Evolutionary conservation across 30 jellyfish, hydroid and myxozoan genomes (phyloP), one percentile per base, ranked within the genome.

Genomic region (Rhopilema esculentum): DNA sequence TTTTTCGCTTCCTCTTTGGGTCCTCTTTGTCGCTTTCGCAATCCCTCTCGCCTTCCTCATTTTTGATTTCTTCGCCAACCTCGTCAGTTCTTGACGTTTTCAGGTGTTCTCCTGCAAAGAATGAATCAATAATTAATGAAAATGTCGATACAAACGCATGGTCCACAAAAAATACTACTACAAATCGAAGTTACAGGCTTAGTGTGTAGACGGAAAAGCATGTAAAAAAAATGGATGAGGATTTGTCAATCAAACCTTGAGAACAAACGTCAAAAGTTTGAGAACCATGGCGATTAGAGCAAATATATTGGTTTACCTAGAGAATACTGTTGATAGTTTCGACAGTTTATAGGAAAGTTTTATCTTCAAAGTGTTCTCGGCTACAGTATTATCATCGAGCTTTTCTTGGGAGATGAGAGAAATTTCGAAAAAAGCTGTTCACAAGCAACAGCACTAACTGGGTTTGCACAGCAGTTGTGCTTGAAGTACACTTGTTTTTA

Each of bases 21-120:
- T 78, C 83, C 16, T 89, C 97, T 33, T 76, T 80, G 49, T 80
- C 95, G 62, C 88, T 72, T 51, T 89, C 97, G 85, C 78, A 65
- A 1, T 89, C 97, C 49, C 88, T 63, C 12, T 89, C 97, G 80
- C 90, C 72, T 16, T 80, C 93, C 23, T 80, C 84, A 65, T 51
- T 51, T 30, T 89, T 89, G 1, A 50, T 71, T 4, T 89, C 97
- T 50, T 71, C 97, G 23, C 23, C 18, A 29, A 65, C 92, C n/a
- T 57, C 97, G 12, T 89, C 97, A 0, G 69, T 49, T 74, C 82
- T 89, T 8, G 81, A 20, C 16, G 93, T 30, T 78, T 89, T 89
- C 26, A 80, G 32, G 23, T 64, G 67, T 51, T 49, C 95, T 29
- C 77, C 74, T 64, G 21, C n/a, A 68, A 66, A 25, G 16, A 0